Conservation (phyloP, 2,797 vertebrate genomes). For the Platalea minor region DNA sequence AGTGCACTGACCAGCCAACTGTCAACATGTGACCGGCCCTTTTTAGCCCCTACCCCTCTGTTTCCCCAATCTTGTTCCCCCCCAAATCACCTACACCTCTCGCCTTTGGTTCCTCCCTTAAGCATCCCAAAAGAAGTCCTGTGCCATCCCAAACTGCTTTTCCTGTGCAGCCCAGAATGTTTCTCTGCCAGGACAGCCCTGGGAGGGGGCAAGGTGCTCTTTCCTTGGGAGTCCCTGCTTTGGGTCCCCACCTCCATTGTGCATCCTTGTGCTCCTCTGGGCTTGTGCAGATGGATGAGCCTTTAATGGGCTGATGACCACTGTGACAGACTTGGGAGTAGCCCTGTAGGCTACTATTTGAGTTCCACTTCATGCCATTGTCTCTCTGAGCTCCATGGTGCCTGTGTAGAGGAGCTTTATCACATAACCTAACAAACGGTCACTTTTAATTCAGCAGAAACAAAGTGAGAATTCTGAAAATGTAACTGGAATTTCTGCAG, state of each 20-base stretch:
- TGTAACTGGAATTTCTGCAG: not conserved
- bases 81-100: not conserved
- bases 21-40: rapidly evolving
- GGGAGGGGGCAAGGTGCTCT: no score
- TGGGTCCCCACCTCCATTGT: no score
- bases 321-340: not conserved
- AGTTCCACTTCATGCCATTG: not conserved
- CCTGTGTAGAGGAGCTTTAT: not conserved
- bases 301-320: not conserved
- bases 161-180: not conserved
- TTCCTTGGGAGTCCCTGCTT: no score
- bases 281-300: no score
- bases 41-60: not conserved
- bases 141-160: not conserved
- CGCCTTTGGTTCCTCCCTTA: not conserved
- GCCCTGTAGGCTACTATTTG: not conserved
- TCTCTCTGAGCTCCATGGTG: not conserved
- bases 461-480: not conserved
- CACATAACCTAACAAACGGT: not conserved
- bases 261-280: no score
- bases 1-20: no score
- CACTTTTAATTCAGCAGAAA: not conserved
- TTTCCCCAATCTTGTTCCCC: not conserved
- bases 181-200: no score
- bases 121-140: not conserved